These are phyloP conservation scores for Ylistrum balloti DNA, from an alignment of 1,140 invertebrate species.

Conservation along the genomic window DNA sequence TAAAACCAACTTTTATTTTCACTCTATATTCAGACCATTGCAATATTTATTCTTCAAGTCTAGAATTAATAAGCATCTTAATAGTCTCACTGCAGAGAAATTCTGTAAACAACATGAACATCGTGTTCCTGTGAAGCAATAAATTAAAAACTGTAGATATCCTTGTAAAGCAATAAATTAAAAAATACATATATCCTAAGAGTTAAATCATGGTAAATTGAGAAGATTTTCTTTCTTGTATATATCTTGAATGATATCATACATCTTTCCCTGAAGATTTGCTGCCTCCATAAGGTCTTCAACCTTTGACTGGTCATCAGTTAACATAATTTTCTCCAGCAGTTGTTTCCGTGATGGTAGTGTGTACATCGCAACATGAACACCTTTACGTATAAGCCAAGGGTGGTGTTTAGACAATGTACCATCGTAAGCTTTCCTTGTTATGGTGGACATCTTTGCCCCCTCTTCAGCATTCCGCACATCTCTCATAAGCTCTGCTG, in stretches of 20 bases:
- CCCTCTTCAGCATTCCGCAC: conserved; percentile 87
- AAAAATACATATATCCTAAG: background rate
- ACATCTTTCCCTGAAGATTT: conserved; percentile 48
- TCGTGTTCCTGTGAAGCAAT: too few relatives aligned
- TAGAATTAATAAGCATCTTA: too few relatives aligned
- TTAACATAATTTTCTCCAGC: conserved; percentile 65
- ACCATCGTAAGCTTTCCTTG: conserved; percentile 90
- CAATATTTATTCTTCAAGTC: too few relatives aligned
- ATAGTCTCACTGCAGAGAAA: too few relatives aligned
- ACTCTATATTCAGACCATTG: too few relatives aligned
- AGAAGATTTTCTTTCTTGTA: conserved; percentile 56
- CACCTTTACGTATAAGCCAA: conserved; percentile 87
- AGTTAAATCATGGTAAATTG: conserved; percentile 51
- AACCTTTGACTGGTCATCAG: conserved; percentile 59
- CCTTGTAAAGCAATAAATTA: background rate
- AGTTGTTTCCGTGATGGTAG: conserved; percentile 86
- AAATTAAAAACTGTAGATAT: too few relatives aligned
- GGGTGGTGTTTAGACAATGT: conserved; percentile 94
- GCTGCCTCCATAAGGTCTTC: conserved; percentile 51
- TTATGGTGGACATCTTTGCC: conserved; percentile 89
- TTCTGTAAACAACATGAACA: too few relatives aligned
- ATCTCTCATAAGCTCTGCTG: conserved; percentile 90
- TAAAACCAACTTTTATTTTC: too few relatives aligned
- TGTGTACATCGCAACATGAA: conserved; percentile 93
- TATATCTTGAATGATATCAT: conserved; percentile 47